These are phyloP conservation scores for Drosophila anceps DNA, from an alignment of 2,888 invertebrate genomes.

Conservation along the genomic window DNA sequence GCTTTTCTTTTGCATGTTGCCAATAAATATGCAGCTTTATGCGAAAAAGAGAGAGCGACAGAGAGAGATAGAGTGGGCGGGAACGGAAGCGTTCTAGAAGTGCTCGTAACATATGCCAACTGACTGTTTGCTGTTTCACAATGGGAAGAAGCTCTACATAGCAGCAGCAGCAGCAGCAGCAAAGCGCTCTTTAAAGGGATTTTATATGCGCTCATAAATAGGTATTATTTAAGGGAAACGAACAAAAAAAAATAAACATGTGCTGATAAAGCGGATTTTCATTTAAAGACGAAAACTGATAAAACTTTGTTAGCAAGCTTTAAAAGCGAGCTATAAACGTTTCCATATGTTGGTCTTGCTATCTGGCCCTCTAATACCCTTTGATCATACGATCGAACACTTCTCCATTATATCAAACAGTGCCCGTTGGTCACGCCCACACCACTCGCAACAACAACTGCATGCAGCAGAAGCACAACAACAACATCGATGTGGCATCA, in stretches of 20 bases:
- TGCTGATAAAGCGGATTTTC: conserved; percentile 16
- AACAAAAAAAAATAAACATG: neutral
- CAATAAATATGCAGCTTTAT: conserved; percentile 82
- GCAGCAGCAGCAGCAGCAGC: conserved; percentile 9
- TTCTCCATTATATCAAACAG: neutral
- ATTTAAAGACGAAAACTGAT: conserved; percentile 7
- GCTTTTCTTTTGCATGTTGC: conserved; percentile 78
- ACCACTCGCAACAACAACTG: neutral
- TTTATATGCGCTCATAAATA: conserved; percentile 17
- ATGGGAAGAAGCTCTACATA: conserved; percentile 21
- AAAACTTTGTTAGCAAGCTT: neutral
- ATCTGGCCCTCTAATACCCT: neutral
- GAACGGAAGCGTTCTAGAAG: conserved; percentile 5
- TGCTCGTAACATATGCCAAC: conserved; percentile 60
- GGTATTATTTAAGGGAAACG: conserved; percentile 10
- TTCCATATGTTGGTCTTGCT: neutral
- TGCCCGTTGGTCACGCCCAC: neutral
- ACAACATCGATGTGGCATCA: conserved; percentile 31
- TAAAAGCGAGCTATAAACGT: neutral
- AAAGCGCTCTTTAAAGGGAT: conserved; percentile 39
- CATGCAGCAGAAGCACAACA: conserved; percentile 18
- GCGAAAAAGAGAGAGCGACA: conserved; percentile 15
- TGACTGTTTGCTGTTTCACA: conserved; percentile 39
- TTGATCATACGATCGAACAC: neutral
- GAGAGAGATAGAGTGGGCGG: neutral